Evolutionary conservation across 1,140 invertebrate genomes (phyloP).

Genomic region (Bombus haemorrhoidalis): DNA sequence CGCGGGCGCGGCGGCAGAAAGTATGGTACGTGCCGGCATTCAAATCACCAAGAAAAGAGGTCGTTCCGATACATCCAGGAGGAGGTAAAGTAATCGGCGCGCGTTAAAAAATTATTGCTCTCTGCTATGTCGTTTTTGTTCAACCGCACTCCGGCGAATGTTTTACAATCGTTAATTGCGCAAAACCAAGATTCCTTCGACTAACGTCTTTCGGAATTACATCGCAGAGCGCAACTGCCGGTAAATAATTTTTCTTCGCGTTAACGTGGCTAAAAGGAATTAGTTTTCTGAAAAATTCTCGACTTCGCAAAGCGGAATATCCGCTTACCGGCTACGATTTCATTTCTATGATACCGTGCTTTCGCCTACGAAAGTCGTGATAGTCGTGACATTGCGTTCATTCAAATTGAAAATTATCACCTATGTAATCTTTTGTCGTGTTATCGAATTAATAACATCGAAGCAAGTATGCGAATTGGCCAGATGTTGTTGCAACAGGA

Average conservation of each 20-base stretch:
- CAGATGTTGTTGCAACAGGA: too few relatives aligned
- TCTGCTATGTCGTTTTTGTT: slow-evolving; percentile 6
- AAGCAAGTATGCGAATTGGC: slow-evolving; percentile 3
- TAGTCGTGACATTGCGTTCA: too few relatives aligned
- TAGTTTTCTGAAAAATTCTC: too few relatives aligned
- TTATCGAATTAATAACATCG: slow-evolving; percentile 2
- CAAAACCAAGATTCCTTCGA: not conserved
- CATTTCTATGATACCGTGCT: not conserved
- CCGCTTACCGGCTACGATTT: too few relatives aligned
- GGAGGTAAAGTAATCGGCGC: slow-evolving; percentile 12
- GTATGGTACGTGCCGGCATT: slow-evolving; percentile 67
- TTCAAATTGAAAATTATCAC: slow-evolving; percentile 47
- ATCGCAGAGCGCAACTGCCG: not conserved
- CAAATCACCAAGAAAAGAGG: slow-evolving; percentile 61
- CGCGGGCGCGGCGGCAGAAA: slow-evolving; percentile 6
- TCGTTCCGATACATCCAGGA: slow-evolving; percentile 14
- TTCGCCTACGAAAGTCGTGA: not conserved
- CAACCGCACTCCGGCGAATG: not conserved
- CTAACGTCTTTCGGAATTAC: slow-evolving; percentile 8
- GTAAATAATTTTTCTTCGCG: too few relatives aligned
- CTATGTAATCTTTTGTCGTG: slow-evolving; percentile 12
- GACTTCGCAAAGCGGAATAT: too few relatives aligned
- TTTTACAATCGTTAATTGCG: not conserved
- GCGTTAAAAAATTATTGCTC: slow-evolving; percentile 23
- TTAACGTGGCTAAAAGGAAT: too few relatives aligned